Evolutionary conservation across 2,888 invertebrate species (phyloP), one percentile per base, ranked within the genome.

Genomic region (Drosophila limbata): DNA sequence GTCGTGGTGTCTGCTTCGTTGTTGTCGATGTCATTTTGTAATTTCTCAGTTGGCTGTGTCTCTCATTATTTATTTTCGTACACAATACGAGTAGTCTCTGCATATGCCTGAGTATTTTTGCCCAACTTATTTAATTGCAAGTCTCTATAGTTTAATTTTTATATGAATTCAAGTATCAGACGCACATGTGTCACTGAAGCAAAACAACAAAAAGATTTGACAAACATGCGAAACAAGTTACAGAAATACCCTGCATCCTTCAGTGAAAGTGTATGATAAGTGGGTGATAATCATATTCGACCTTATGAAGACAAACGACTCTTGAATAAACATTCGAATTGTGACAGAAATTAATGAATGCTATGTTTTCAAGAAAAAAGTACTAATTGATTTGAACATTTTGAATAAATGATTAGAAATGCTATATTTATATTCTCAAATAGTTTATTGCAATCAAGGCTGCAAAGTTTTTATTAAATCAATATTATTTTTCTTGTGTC

Each of bases 101-200:
- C 13, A 55, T 50, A 21, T 52, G 64, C 60, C 62, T 69, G 69
- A 55, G 60, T 77, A 74, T 74, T 86, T 79, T 69, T 73, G 56
- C 71, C 57, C 70, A 69, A 77, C 77, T 87, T 87, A 74, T 88
- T 89, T 84, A 78, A 84, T 81, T 81, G 77, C 68, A 79, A 65
- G 69, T 64, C 67, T 80, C 59, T 74, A 66, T 67, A 71, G 72
- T 65, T 71, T 80, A 75, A 89, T 78, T 84, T 87, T 77, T 55
- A 55, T 42, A 42, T 44, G 10, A 55, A 33, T 33, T 33, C n/a
- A 42, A 40, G 28, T 17, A 40, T 28, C 13, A 31, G 40, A 42
- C 28, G 17, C 31, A 15, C 17, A 52, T 51, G 37, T 15, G 6
- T 39, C 9, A 25, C 25, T 25, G 17, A 11, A 42, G 11, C 10